phyloP scores from a whole-genome alignment of 2,113 vertebrate species.

The Haliaeetus leucogaster region DNA sequence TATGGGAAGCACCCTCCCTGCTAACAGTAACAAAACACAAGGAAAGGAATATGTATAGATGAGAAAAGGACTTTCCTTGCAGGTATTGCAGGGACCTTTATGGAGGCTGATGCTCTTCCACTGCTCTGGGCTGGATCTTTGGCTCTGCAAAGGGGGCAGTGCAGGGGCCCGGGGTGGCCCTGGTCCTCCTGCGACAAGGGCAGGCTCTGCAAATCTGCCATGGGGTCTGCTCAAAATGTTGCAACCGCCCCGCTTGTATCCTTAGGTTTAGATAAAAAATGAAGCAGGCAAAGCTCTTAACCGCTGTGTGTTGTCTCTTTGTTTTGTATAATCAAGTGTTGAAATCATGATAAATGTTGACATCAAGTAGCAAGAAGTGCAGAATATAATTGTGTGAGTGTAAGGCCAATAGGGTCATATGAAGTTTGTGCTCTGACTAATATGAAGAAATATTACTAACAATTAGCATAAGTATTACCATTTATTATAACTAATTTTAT shows the following conservation, averaged over 20 bases:
- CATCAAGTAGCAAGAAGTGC: slow-evolving; percentile 1
- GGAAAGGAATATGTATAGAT: background rate
- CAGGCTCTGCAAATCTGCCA: background rate
- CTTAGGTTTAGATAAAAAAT: background rate
- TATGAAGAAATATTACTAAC: background rate
- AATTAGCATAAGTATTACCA: slow-evolving; percentile 2
- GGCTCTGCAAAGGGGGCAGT: background rate
- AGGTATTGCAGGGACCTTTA: background rate
- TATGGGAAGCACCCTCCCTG: background rate
- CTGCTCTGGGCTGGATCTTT: background rate
- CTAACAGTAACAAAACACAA: background rate
- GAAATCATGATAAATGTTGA: slow-evolving; percentile 38
- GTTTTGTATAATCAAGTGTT: slow-evolving; percentile 30
- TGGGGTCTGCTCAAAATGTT: background rate
- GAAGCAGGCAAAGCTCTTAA: background rate
- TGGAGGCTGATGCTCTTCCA: background rate
- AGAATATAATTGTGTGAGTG: background rate
- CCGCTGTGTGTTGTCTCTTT: background rate
- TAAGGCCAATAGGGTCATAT: background rate
- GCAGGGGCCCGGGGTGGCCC: background rate
- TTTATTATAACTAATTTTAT: slow-evolving; percentile 53
- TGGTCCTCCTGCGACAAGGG: fast-evolving
- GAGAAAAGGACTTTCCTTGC: background rate
- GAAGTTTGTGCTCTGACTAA: background rate
- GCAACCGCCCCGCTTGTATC: background rate